Evolutionary conservation across 2,113 vertebrate species (phyloP).

Genomic region (Apeltes quadracus): DNA sequence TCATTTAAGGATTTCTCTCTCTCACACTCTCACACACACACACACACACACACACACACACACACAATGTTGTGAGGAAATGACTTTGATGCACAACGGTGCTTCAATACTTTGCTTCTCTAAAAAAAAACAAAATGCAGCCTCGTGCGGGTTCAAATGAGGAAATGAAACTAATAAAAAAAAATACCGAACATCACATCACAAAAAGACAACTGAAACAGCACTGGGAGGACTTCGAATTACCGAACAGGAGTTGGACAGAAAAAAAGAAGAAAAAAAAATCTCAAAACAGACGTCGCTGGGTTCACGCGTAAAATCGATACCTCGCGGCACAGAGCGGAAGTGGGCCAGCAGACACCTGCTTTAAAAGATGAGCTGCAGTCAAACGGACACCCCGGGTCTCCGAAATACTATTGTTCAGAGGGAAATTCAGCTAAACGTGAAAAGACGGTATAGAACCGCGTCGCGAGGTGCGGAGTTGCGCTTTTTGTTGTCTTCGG

Average conservation of each 20-base stretch:
- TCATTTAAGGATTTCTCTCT: constrained; percentile 30
- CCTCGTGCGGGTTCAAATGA: not conserved
- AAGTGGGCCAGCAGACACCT: constrained; percentile 72
- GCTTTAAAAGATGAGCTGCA: constrained; percentile 52
- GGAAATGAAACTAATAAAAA: not conserved
- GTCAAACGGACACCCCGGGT: constrained; percentile 4
- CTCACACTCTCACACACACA: not conserved
- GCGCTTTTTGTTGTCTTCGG: constrained; percentile 12
- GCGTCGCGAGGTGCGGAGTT: constrained; percentile 11
- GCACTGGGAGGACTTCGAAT: not conserved
- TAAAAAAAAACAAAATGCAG: constrained; percentile 25
- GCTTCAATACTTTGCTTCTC: constrained; percentile 23
- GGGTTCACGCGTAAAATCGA: not conserved
- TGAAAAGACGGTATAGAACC: not conserved
- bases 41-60: constrained; percentile 6
- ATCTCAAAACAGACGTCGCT: not conserved
- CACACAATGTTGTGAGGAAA: constrained; percentile 37
- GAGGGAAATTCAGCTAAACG: not conserved
- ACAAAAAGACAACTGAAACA: not conserved
- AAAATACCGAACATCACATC: not conserved
- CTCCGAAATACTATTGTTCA: not conserved
- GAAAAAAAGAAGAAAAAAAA: not conserved
- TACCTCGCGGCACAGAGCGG: constrained; percentile 52
- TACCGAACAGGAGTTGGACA: not conserved
- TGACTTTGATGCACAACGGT: constrained; percentile 16